These are phyloP conservation scores for Anguilla pacifica DNA, from an alignment of 2,797 vertebrate genomes.

Conservation along the genomic window DNA sequence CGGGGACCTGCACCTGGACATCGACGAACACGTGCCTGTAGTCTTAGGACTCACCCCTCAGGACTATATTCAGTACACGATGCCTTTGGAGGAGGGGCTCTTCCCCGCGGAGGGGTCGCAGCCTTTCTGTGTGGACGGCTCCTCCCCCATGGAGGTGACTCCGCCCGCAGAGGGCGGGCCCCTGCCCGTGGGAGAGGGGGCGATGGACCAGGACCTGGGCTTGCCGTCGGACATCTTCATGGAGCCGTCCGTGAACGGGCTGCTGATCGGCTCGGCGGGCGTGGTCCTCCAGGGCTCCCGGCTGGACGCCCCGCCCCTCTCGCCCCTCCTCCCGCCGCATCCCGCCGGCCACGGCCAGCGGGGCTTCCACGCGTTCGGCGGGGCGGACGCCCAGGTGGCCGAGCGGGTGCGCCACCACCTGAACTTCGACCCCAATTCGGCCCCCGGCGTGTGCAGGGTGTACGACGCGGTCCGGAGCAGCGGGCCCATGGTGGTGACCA, in stretches of 20 bases:
- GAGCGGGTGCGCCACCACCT: slow-evolving; percentile 79
- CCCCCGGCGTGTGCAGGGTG: slow-evolving; percentile 77
- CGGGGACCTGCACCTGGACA: slow-evolving; percentile 74
- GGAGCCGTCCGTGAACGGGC: slow-evolving; percentile 69
- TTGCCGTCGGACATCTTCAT: slow-evolving; percentile 74
- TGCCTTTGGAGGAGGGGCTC: slow-evolving; percentile 84
- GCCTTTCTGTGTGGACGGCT: slow-evolving; percentile 74
- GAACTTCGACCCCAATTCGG: slow-evolving; percentile 80
- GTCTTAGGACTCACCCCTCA: slow-evolving; percentile 82
- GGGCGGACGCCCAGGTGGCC: slow-evolving; percentile 71
- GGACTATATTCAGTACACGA: slow-evolving; percentile 84
- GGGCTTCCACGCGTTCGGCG: slow-evolving; percentile 70
- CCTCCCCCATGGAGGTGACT: slow-evolving; percentile 81
- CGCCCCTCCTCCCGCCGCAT: slow-evolving; percentile 81
- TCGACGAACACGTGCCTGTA: slow-evolving; percentile 81
- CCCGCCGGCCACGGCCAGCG: slow-evolving; percentile 77
- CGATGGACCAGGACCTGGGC: slow-evolving; percentile 66
- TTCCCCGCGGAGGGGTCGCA: slow-evolving; percentile 76
- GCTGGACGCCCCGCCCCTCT: slow-evolving; percentile 70
- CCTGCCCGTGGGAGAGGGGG: slow-evolving; percentile 70
- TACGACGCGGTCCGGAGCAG: slow-evolving; percentile 81
- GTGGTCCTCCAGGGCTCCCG: slow-evolving; percentile 74
- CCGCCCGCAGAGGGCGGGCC: slow-evolving; percentile 64
- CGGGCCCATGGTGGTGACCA: slow-evolving; percentile 79
- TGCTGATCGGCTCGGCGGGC: slow-evolving; percentile 74